These are phyloP conservation scores for Ophioderma brevispina DNA, from an alignment of 35 echinoderm and acorn worm species.

Conservation along the genomic window DNA sequence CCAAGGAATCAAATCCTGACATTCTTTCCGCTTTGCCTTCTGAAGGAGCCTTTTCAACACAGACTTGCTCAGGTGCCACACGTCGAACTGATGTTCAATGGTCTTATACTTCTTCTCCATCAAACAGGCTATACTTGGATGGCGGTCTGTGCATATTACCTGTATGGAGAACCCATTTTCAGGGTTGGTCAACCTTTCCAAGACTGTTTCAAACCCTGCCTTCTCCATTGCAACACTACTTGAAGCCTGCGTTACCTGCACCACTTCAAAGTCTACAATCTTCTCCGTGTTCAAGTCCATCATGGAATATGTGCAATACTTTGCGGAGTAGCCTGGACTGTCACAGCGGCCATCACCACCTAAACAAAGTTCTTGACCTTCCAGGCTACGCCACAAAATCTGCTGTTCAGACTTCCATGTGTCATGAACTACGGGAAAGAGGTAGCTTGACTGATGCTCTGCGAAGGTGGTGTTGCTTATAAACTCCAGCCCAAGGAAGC, in stretches of 20 bases:
- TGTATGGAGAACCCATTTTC: neutral
- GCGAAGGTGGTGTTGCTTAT: slow-evolving; percentile 17
- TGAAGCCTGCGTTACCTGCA: slow-evolving; percentile 55
- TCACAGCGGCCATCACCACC: slow-evolving; percentile 65
- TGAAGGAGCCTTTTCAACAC: slow-evolving; percentile 18
- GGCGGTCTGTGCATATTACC: slow-evolving; percentile 56
- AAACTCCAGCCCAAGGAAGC: slow-evolving; percentile 25
- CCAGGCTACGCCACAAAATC: neutral
- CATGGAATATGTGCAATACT: slow-evolving; percentile 55
- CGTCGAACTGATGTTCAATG: slow-evolving; percentile 64
- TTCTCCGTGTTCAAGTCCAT: slow-evolving; percentile 47
- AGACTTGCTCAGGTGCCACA: slow-evolving; percentile 52
- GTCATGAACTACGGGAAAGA: slow-evolving; percentile 22
- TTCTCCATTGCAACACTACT: slow-evolving; percentile 66
- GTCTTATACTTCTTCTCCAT: slow-evolving; percentile 19
- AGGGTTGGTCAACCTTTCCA: neutral
- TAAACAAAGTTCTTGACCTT: neutral
- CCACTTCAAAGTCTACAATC: slow-evolving; percentile 35
- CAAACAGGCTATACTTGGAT: slow-evolving; percentile 21
- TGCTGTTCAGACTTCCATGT: neutral
- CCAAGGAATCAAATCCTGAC: slow-evolving; percentile 38
- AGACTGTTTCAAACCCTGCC: slow-evolving; percentile 4
- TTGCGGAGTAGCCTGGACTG: slow-evolving; percentile 20
- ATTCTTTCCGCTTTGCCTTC: slow-evolving; percentile 29
- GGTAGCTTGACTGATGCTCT: neutral